Base-by-base conservation (phyloP, 2,113 vertebrate species). In the Jacana jacana region DNA sequence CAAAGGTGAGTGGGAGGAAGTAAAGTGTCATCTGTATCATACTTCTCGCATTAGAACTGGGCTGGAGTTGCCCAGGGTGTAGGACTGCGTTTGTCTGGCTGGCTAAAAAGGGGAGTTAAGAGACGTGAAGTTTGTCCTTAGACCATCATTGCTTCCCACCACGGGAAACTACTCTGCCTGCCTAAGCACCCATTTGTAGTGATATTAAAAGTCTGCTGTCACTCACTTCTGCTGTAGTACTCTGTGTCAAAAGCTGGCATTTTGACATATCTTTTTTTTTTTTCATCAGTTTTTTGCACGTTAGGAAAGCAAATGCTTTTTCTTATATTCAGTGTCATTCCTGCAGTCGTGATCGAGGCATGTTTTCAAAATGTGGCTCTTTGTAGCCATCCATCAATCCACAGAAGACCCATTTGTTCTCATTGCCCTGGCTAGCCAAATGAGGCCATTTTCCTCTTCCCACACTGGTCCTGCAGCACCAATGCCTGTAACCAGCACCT, bases 361-460 rank as follows among this genome's bases (percentile, higher is more conserved):
- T 10, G 1, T 92, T 57, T 92, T 82, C 40, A 89, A 88, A 89
- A 68, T 54, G 72, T 66, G 27, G 8, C 71, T 81, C 71, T 81
- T 79, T 76, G 63, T 89, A 82, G 37, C 82, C 39, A 39, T 88
- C 57, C 84, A 35, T 86, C 65, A 49, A 37, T 93, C 78, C 54
- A 28, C 73, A 76, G 78, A 92, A 70, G 66, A 69, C 33, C 71
- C 16, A 33, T 95, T 93, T 95, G 80, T 94, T 97, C 92, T 88
- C 17, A 2, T 81, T 55, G 83, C 64, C 72, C 27, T 51, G 15
- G 27, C 54, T 66, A 17, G 33, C 58, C 91, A 14, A 39, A 17
- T 51, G 92, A 27, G 72, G 31, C 54, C 5, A 1, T 94, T 89
- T 95, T 91, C 73, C 61, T 91, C 79, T 95, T 95, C 86, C 79